These are phyloP conservation scores for Drosophila formosana DNA, from an alignment of 2,888 invertebrate genomes.

Conservation along the genomic window DNA sequence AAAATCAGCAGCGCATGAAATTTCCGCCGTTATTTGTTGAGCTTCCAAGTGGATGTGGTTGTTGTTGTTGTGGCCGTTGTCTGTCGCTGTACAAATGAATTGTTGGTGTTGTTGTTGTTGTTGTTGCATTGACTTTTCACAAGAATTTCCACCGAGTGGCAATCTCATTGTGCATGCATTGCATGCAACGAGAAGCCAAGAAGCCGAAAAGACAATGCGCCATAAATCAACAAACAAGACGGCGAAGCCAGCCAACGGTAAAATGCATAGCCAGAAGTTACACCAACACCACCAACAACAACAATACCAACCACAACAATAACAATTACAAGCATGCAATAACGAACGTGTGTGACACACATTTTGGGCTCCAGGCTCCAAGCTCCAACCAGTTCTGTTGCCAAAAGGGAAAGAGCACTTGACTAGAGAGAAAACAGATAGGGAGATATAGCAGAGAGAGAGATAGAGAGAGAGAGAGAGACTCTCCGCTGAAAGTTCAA, in stretches of 20 bases:
- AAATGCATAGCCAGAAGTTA: conserved; percentile 35
- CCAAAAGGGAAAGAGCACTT: conserved; percentile 19
- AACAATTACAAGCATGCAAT: conserved; percentile 45
- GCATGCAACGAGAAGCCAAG: conserved; percentile 33
- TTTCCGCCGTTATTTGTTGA: conserved; percentile 64
- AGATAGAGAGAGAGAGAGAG: background rate
- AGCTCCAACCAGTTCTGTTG: conserved; percentile 23
- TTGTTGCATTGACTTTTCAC: conserved; percentile 40
- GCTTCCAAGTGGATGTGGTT: conserved; percentile 2
- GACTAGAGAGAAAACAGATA: background rate
- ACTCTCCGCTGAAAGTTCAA: background rate
- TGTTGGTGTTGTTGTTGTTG: conserved; percentile 10
- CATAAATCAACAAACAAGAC: conserved; percentile 49
- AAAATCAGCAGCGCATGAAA: conserved; percentile 67
- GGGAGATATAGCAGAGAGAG: background rate
- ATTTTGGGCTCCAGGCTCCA: conserved; percentile 34
- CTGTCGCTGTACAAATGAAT: conserved; percentile 26
- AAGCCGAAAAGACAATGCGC: conserved; percentile 47
- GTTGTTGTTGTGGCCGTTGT: conserved; percentile 2
- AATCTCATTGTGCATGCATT: conserved; percentile 54
- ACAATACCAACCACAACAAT: conserved; percentile 12
- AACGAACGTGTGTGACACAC: conserved; percentile 34
- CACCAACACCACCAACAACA: conserved; percentile 24
- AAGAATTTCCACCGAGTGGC: conserved; percentile 54
- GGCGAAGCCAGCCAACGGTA: conserved; percentile 45